A percentile compares a stretch with the other conserved stretches of the same genome.
phyloP scores from a whole-genome alignment of 2,888 invertebrate genomes.

The Prenolepis imparis region DNA sequence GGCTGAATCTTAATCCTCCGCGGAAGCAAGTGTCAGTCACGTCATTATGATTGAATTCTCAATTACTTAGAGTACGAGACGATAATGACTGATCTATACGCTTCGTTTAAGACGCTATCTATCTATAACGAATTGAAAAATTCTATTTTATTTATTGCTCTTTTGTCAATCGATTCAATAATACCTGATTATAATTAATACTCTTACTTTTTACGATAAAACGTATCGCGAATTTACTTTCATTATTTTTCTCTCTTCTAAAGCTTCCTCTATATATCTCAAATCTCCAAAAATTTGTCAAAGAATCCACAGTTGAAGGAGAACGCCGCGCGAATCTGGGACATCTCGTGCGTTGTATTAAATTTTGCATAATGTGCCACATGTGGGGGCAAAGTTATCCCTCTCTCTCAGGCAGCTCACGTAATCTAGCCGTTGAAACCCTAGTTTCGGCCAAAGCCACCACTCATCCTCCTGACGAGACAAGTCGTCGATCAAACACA shows the following conservation, averaged over 20 bases:
- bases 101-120: not conserved
- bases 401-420: not conserved
- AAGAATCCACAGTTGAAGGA: not conserved
- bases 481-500: conserved; percentile 54
- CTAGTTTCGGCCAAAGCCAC: conserved; percentile 43
- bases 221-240: not conserved
- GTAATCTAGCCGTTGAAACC: conserved; percentile 20
- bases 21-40: conserved; percentile 60
- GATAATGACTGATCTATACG: not conserved
- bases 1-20: conserved; percentile 52
- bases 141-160: not conserved
- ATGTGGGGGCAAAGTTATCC: not conserved
- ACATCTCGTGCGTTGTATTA: not conserved
- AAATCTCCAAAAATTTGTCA: not conserved
- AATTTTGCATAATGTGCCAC: not conserved
- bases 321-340: not conserved
- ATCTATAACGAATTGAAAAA: not conserved
- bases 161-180: not conserved
- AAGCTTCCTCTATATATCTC: not conserved
- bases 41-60: conserved; percentile 37
- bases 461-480: conserved; percentile 51
- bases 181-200: not conserved
- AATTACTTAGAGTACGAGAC: conserved; percentile 17
- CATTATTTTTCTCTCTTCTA: not conserved
- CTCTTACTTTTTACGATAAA: not conserved